A percentile compares a stretch with the other conserved stretches of the same genome.
Evolutionary conservation across 2,888 invertebrate species (phyloP).

Genomic region (Antheraea assamensis): DNA sequence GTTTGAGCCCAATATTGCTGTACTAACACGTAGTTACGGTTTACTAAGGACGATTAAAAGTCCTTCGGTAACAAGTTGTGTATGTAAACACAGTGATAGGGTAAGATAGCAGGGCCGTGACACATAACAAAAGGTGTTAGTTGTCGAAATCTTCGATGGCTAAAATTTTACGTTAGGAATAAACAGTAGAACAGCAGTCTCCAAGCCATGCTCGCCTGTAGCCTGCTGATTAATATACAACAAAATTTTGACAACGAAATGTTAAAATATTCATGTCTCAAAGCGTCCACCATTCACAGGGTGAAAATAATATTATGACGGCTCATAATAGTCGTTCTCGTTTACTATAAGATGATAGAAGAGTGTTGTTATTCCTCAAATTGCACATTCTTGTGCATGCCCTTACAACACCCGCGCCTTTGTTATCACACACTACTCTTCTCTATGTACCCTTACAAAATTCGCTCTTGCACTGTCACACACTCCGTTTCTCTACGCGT

Average conservation of each 20-base stretch:
- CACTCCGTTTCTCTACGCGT: no score
- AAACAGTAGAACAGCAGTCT: background rate
- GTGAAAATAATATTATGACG: no score
- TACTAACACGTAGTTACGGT: conserved; percentile 24
- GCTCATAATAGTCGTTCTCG: no score
- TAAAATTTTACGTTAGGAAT: background rate
- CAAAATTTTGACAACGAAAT: background rate
- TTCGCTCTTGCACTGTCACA: no score
- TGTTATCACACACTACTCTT: no score
- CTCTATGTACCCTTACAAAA: no score
- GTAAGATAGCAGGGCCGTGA: background rate
- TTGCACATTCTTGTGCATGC: no score
- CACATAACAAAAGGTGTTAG: background rate
- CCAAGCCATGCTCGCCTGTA: background rate
- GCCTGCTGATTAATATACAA: background rate
- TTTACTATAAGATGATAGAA: no score
- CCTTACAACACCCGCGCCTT: no score
- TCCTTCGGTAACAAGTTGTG: background rate
- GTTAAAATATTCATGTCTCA: background rate
- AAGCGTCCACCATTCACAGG: no score
- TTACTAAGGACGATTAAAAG: conserved; percentile 27
- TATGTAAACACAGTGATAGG: background rate
- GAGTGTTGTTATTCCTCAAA: no score
- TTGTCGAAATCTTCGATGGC: background rate
- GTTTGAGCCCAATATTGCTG: background rate